Base-by-base conservation (phyloP, 2,797 vertebrate genomes). In the Neosilurus hyrtlii region DNA sequence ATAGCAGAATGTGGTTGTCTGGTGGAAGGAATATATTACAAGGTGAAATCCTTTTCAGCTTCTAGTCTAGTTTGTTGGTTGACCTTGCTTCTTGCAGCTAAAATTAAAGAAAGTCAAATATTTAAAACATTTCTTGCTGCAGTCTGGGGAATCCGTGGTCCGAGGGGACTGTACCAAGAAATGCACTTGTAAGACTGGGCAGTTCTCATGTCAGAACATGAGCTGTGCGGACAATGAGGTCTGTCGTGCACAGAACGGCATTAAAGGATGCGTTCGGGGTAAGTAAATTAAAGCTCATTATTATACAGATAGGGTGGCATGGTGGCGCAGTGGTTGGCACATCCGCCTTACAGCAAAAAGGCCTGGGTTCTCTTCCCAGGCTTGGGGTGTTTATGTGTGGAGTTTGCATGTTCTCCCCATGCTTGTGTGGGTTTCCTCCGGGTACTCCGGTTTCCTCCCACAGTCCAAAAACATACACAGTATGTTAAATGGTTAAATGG, bases 101-200 rank as follows among this genome's bases (percentile, higher is more conserved):
- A 68, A 82, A 22, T 22, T 26, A 18, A 18, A 75, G 18, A 24
- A 11, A n/a, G 56, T 24, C 0, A 71, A 63, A 24, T 24, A 43
- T 35, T 43, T 68, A 30, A 30, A 30, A 30, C 30, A 30, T 30
- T 30, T 30, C 43, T 54, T 68, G 81, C 57, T 83, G 65, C 86
- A 94, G 94, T 92, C 90, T 0, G 85, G 86, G 22, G 84, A 91
- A 61, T 74, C 79, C 0, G 83, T 92, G 0, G 67, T 93, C 24
- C 76, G 62, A 5, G 81, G 88, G 37, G 83, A 89, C 80, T 95
- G 94, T 82, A 87, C n/a, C 15, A 71, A 91, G 70, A 79, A 52
- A 16, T 95, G 94, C 10, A 67, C 82, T 30, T 95, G 94, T 86
- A 87, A 86, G 0, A 7, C 81, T 6, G 77, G 88, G 57, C 88